Evolutionary conservation across 2,888 invertebrate genomes (phyloP).

Genomic region (Polydrusus pterygomalis): DNA sequence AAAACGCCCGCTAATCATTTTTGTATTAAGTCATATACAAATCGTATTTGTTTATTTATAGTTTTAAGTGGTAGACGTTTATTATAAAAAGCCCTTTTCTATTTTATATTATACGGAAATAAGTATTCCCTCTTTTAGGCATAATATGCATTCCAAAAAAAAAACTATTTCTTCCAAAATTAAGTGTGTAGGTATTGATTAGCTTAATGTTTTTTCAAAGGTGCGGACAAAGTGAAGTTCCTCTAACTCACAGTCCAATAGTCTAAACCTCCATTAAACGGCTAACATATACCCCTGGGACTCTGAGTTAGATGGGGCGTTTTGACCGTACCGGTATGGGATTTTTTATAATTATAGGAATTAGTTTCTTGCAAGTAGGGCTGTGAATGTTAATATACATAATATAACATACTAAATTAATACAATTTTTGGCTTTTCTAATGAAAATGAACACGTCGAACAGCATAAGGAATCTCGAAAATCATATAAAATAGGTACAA

Average conservation of each 20-base stretch:
- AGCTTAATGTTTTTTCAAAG: background rate
- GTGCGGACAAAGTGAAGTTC: no score
- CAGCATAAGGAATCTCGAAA: background rate
- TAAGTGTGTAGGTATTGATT: background rate
- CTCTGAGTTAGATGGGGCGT: no score
- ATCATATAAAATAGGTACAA: no score
- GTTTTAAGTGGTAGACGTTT: constrained; percentile 23
- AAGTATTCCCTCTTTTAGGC: constrained; percentile 25
- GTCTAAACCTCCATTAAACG: no score
- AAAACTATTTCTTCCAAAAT: constrained; percentile 26
- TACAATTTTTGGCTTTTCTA: constrained; percentile 25
- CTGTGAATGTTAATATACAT: constrained; percentile 45
- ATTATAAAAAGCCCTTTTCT: constrained; percentile 9
- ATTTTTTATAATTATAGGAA: constrained; percentile 28
- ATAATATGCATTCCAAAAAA: constrained; percentile 3
- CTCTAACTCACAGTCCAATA: no score
- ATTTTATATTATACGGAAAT: constrained; percentile 26
- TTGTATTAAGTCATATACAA: constrained; percentile 37
- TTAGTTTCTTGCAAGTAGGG: constrained; percentile 52
- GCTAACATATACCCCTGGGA: no score
- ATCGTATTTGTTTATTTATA: constrained; percentile 28
- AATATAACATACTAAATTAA: constrained; percentile 12
- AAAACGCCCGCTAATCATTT: constrained; percentile 22
- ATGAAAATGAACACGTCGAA: background rate
- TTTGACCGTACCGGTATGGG: no score